These are phyloP conservation scores for Automeris io DNA, from an alignment of 2,888 invertebrate genomes.

Conservation along the genomic window DNA sequence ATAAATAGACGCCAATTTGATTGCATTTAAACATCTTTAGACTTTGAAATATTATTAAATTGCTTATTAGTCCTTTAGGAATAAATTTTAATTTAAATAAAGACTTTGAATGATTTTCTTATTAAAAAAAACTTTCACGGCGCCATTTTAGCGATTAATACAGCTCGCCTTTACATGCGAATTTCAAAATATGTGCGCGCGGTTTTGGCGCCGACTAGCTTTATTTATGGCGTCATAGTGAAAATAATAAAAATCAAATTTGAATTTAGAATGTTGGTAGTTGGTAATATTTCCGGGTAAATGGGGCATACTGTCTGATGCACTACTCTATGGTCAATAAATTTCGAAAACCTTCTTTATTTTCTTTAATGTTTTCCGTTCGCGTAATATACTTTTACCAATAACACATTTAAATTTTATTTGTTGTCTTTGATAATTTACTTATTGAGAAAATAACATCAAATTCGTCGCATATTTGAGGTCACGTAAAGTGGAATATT, in stretches of 20 bases:
- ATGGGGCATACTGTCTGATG: conserved; percentile 5
- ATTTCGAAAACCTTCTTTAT: conserved; percentile 1
- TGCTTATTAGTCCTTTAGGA: too few relatives aligned
- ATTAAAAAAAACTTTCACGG: conserved; percentile 47
- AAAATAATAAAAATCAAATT: conserved; percentile 14
- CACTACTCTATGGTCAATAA: neutral
- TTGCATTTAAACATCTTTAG: too few relatives aligned
- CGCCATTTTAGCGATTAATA: conserved; percentile 38
- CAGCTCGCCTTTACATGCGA: conserved; percentile 20
- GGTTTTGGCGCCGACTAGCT: conserved; percentile 19
- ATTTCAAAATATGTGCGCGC: conserved; percentile 25
- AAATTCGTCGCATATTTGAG: too few relatives aligned
- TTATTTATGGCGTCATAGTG: conserved; percentile 25
- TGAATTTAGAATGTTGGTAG: conserved; percentile 14
- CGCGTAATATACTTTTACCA: too few relatives aligned
- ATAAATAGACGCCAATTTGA: too few relatives aligned
- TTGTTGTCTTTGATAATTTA: too few relatives aligned
- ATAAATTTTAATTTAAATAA: too few relatives aligned
- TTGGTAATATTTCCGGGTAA: conserved; percentile 14
- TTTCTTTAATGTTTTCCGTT: neutral
- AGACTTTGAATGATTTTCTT: too few relatives aligned
- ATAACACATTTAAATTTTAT: too few relatives aligned
- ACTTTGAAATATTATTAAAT: too few relatives aligned
- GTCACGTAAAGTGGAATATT: too few relatives aligned
- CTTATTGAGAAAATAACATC: too few relatives aligned